Conservation (phyloP, 2,888 invertebrate species). For the Pyrochroa serraticornis region DNA sequence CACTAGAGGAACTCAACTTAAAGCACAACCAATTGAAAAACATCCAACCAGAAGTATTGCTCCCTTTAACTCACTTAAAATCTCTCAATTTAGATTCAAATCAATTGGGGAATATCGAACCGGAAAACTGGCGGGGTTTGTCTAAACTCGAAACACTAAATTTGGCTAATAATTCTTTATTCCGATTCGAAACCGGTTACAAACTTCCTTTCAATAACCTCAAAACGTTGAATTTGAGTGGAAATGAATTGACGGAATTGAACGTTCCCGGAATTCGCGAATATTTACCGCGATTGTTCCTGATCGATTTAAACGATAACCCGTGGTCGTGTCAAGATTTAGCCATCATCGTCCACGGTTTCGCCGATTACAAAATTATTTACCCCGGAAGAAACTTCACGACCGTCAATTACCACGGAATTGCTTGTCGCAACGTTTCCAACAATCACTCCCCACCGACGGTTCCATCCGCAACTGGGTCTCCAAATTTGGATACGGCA, state of each 20-base stretch:
- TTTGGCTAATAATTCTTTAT: slow-evolving; percentile 30
- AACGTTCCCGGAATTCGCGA: slow-evolving; percentile 32
- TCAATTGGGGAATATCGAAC: slow-evolving; percentile 29
- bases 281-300: slow-evolving; percentile 31
- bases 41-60: slow-evolving; percentile 25
- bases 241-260: slow-evolving; percentile 38
- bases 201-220: slow-evolving; percentile 37
- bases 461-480: background rate
- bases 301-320: slow-evolving; percentile 42
- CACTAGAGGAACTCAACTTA: slow-evolving; percentile 34
- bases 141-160: slow-evolving; percentile 24
- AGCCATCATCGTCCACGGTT: slow-evolving; percentile 28
- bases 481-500: background rate
- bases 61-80: slow-evolving; percentile 29
- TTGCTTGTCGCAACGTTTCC: slow-evolving; percentile 22
- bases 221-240: slow-evolving; percentile 39
- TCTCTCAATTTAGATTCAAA: slow-evolving; percentile 40
- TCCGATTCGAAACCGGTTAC: slow-evolving; percentile 34
- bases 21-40: slow-evolving; percentile 29
- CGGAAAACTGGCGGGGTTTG: slow-evolving; percentile 39
- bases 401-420: slow-evolving; percentile 18
- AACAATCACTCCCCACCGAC: background rate
- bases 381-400: slow-evolving; percentile 6
- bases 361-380: slow-evolving; percentile 32
- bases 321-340: slow-evolving; percentile 42